Evolutionary conservation across 2,888 invertebrate species (phyloP).

Genomic region (Choreutis nemorana): DNA sequence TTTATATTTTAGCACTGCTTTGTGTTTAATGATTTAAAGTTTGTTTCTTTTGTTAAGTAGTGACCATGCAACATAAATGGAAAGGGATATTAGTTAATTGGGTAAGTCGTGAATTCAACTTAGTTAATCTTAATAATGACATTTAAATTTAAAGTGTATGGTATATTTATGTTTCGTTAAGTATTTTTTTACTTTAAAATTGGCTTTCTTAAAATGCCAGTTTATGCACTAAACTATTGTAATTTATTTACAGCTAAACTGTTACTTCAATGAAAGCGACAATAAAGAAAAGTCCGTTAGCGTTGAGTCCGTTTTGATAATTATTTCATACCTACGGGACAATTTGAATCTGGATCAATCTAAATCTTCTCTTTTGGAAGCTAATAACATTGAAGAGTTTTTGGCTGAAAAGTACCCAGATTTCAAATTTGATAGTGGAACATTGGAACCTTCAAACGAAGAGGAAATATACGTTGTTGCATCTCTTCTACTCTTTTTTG

Average conservation of each 20-base stretch:
- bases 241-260: constrained; percentile 44
- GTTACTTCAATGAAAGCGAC: constrained; percentile 35
- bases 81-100: constrained; percentile 48
- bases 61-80: constrained; percentile 52
- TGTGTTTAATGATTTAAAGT: neutral
- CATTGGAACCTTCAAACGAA: constrained; percentile 25
- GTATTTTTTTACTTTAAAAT: neutral
- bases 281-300: constrained; percentile 23
- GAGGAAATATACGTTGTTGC: constrained; percentile 46
- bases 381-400: constrained; percentile 43
- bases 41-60: neutral
- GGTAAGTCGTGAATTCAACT: constrained; percentile 25
- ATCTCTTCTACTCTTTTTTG: constrained; percentile 59
- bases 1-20: neutral
- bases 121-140: neutral
- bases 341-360: constrained; percentile 47
- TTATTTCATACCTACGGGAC: constrained; percentile 44
- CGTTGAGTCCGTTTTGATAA: constrained; percentile 30
- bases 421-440: constrained; percentile 46
- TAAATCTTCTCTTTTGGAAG: constrained; percentile 43
- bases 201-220: constrained; percentile 1
- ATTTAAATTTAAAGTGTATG: no score
- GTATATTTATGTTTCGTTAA: neutral
- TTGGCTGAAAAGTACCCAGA: constrained; percentile 56
- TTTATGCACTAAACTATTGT: constrained; percentile 1